These are phyloP conservation scores for Hydrolagus colliei DNA, from an alignment of 2,797 vertebrate species.

Conservation along the genomic window DNA sequence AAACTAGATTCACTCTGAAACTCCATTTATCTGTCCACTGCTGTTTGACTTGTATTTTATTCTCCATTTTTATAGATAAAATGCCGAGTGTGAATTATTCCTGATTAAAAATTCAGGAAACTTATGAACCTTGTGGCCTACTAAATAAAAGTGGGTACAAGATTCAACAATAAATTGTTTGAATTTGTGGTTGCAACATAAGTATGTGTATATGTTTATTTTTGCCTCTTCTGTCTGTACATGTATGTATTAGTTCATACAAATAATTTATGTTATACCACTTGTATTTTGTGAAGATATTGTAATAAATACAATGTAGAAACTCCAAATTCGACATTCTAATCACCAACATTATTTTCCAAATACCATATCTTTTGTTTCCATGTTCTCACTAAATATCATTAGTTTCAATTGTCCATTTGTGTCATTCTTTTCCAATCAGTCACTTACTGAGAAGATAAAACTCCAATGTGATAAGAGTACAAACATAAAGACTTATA, in stretches of 20 bases:
- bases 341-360: not conserved
- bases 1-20: slow-evolving; percentile 1
- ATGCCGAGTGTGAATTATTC: not conserved
- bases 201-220: not conserved
- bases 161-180: no score
- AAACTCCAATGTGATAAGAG: no score
- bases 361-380: not conserved
- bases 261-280: not conserved
- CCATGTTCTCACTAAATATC: not conserved
- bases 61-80: not conserved
- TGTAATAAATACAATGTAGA: not conserved
- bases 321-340: not conserved
- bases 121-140: not conserved
- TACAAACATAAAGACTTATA: no score
- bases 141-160: not conserved
- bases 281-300: not conserved
- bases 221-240: not conserved
- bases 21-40: not conserved
- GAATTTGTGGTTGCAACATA: not conserved
- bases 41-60: not conserved
- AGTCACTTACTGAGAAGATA: not conserved
- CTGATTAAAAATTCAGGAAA: not conserved
- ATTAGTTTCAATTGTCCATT: not conserved
- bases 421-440: not conserved
- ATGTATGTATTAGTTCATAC: no score